These are phyloP conservation scores for Calliphora vicina DNA, from an alignment of 1,140 invertebrate genomes.

Conservation along the genomic window DNA sequence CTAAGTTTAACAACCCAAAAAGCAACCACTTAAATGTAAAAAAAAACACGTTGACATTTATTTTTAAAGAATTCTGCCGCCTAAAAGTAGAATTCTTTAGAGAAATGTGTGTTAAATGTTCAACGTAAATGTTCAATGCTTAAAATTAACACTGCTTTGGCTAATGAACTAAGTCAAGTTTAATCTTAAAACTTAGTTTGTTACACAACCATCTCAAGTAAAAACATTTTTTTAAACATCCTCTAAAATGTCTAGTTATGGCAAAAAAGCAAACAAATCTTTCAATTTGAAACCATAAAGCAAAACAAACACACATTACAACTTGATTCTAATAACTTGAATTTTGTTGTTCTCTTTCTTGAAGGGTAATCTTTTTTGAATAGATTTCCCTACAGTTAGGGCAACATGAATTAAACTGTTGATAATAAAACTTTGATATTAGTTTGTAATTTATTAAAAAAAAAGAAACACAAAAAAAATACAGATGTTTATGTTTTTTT, in stretches of 20 bases:
- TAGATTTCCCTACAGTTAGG: not conserved
- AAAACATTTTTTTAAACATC: too few relatives aligned
- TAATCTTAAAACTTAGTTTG: not conserved
- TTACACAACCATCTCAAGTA: not conserved
- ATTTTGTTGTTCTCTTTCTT: not conserved
- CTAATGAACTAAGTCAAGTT: not conserved
- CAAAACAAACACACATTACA: not conserved
- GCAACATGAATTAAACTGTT: conserved; percentile 57
- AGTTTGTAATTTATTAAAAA: conserved; percentile 70
- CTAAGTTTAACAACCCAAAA: not conserved
- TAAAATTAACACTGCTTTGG: not conserved
- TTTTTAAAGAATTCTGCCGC: not conserved
- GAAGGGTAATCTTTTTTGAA: not conserved
- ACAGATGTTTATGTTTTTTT: not conserved
- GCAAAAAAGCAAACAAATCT: not conserved
- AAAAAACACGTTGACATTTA: not conserved
- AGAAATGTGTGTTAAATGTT: not conserved
- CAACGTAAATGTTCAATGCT: not conserved
- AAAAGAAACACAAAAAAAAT: too few relatives aligned
- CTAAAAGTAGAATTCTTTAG: not conserved
- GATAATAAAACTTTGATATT: conserved; percentile 79
- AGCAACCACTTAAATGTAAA: not conserved
- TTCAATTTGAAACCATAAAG: too few relatives aligned
- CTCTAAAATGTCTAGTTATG: not conserved
- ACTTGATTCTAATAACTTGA: not conserved